Evolutionary conservation across 2,888 invertebrate species (phyloP).

Genomic region (Dione vanillae): DNA sequence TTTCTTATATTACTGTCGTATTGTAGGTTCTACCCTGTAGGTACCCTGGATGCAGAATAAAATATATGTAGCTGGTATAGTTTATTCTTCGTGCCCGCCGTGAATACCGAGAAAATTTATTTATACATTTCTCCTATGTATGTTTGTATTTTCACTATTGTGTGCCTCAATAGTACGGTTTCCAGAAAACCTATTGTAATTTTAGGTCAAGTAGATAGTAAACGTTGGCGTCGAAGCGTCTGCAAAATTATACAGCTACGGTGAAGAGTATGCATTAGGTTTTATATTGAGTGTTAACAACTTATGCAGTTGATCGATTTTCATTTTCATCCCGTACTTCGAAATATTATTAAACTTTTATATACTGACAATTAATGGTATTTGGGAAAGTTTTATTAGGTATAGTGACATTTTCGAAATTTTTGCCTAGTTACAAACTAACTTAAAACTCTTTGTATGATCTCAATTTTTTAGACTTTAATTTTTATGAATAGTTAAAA

Average conservation of each 20-base stretch:
- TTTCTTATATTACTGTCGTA: too few species aligned
- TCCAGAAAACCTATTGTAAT: constrained; percentile 55
- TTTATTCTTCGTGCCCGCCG: not conserved
- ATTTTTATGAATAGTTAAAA: too few species aligned
- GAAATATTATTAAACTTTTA: too few species aligned
- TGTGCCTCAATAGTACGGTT: constrained; percentile 39
- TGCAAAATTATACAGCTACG: constrained; percentile 29
- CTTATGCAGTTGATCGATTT: not conserved
- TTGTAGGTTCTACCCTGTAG: too few species aligned
- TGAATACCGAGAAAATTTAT: constrained; percentile 24
- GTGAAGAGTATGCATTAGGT: constrained; percentile 11
- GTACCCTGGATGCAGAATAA: too few species aligned
- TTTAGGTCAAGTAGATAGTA: constrained; percentile 52
- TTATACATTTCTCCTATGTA: constrained; percentile 7
- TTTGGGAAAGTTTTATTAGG: too few species aligned
- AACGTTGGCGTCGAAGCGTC: constrained; percentile 31
- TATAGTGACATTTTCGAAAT: too few species aligned
- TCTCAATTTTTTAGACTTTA: too few species aligned
- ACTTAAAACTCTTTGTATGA: too few species aligned
- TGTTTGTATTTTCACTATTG: constrained; percentile 23
- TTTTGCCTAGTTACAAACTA: too few species aligned
- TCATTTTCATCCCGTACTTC: not conserved
- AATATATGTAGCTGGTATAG: not conserved
- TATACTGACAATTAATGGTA: too few species aligned
- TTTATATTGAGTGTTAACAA: too few species aligned